Conservation (phyloP, 2,888 invertebrate species). For the Pseudolycoriella hygida region DNA sequence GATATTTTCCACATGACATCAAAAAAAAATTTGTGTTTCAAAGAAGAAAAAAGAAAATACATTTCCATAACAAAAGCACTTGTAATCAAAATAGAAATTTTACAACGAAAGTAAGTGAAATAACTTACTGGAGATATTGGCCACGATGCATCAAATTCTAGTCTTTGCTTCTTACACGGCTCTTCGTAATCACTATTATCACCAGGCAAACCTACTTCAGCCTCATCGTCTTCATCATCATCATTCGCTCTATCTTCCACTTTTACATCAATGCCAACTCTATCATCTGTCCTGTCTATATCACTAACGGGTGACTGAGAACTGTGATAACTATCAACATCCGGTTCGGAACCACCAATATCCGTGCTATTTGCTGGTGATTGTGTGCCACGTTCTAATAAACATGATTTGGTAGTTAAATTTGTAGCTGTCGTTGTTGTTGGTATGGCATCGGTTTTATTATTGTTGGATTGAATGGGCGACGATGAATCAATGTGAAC, state of each 20-base stretch:
- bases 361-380: constrained; percentile 7
- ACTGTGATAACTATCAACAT: constrained; percentile 10
- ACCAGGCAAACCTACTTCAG: background rate
- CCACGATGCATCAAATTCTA: constrained; percentile 3
- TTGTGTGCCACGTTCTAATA: background rate
- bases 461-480: constrained; percentile 12
- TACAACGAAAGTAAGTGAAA: background rate
- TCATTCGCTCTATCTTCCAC: constrained; percentile 11
- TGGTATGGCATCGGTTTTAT: background rate
- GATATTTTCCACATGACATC: no score
- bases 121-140: constrained; percentile 3
- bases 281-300: background rate
- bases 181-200: constrained; percentile 7
- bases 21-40: no score
- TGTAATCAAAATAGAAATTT: no score
- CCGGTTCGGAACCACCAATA: constrained; percentile 9
- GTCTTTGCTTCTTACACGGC: constrained; percentile 12
- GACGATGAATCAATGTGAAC: constrained; percentile 5
- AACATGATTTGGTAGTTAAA: background rate
- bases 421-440: background rate
- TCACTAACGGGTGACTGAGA: constrained; percentile 9
- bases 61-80: no score
- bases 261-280: constrained; percentile 1
- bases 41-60: background rate
- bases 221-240: constrained; percentile 2